Evolutionary conservation across 2,113 vertebrate genomes (phyloP), one percentile per base, ranked within the genome.

Genomic region (Chloropsis cyanopogon): DNA sequence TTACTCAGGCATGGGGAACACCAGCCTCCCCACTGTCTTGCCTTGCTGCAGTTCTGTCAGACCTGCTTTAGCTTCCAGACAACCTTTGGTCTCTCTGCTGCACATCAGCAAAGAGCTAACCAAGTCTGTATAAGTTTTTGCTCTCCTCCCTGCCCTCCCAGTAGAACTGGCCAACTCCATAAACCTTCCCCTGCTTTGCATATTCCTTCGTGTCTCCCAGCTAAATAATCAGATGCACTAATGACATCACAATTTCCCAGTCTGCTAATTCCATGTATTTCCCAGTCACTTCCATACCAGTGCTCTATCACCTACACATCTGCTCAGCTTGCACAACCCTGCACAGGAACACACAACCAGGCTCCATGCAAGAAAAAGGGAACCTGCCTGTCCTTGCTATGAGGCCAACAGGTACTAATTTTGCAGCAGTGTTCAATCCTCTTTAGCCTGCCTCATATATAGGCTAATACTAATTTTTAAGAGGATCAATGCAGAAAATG

Each of bases 401-500:
- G 69, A 92, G 93, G 95, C 81, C 86, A 96, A 59, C n/a, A 83
- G 83, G 89, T 93, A 94, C 66, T 90, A 70, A 83, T 73, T 95
- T 79, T 73, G 59, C 73, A 64, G 57, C 70, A 77, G 29, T 7
- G 42, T 52, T 89, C 87, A 96, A 95, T 93, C 95, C 90, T 83
- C 95, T 92, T 92, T 92, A 79, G 65, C 47, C 72, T 86, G 66
- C 76, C 50, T 92, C 85, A 80, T 72, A 95, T 83, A 94, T 80
- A 95, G 95, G 70, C 90, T 94, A 96, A 88, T 84, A 54, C 93
- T 93, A 94, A 90, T 93, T 88, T 95, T 85, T 96, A 97, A 96
- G 92, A 95, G 88, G 92, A 94, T 92, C 76, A 93, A 50, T 52
- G 37, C 59, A 92, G 85, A 93, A 93, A 93, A 93, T 79, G 88